Evolutionary conservation across 2,113 vertebrate species (phyloP).

Genomic region (Vimba vimba): DNA sequence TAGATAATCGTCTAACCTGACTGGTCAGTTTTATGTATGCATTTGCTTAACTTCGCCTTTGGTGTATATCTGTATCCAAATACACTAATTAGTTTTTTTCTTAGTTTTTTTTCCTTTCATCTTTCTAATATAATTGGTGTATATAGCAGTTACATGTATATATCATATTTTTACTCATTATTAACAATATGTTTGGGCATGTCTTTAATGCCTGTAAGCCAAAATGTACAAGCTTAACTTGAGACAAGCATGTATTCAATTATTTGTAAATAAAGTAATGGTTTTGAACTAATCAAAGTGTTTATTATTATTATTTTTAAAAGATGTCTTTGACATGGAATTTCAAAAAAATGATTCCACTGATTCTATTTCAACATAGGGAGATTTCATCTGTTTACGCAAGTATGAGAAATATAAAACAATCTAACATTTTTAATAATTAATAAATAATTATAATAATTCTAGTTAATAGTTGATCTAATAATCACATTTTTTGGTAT

Average conservation of each 20-base stretch:
- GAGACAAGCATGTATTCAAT: conserved; percentile 53
- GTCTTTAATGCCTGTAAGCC: conserved; percentile 64
- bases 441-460: too few species aligned
- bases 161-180: conserved; percentile 44
- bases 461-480: too few species aligned
- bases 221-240: conserved; percentile 67
- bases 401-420: too few species aligned
- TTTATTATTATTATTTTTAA: not conserved
- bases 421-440: too few species aligned
- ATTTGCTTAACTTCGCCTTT: conserved; percentile 65
- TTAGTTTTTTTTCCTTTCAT: not conserved
- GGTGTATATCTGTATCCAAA: conserved; percentile 42
- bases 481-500: too few species aligned
- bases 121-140: not conserved
- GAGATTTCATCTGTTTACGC: too few species aligned
- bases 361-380: too few species aligned
- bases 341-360: too few species aligned
- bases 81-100: conserved; percentile 24
- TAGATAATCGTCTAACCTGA: conserved; percentile 14
- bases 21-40: conserved; percentile 3
- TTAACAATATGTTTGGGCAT: conserved; percentile 50
- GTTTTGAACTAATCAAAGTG: not conserved
- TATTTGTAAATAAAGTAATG: conserved; percentile 51
- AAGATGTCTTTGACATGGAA: too few species aligned
- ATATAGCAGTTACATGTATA: conserved; percentile 27